Percentiles rank a stretch among this genome's conserved stretches.
Conservation (phyloP, 1,140 invertebrate species). For the Drosophila saltans region DNA sequence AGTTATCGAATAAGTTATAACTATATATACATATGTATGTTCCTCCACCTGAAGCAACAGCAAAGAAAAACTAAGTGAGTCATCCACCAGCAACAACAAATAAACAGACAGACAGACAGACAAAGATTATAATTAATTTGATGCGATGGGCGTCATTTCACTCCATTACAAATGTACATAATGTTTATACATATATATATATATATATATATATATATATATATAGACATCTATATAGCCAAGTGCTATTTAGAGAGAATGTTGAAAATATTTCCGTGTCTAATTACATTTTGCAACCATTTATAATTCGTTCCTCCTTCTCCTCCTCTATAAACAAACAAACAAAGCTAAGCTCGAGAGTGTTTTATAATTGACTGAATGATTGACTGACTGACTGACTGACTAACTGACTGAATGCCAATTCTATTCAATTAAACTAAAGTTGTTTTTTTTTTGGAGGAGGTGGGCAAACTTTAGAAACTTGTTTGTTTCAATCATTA, state of each 20-base stretch:
- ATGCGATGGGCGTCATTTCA: neutral
- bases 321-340: too few relatives aligned
- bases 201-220: neutral
- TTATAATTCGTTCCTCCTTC: too few relatives aligned
- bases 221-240: neutral
- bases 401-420: neutral
- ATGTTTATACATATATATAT: neutral
- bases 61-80: constrained; percentile 4
- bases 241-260: constrained; percentile 14
- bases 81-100: constrained; percentile 10
- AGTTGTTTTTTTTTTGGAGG: neutral
- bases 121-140: constrained; percentile 8
- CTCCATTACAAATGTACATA: neutral
- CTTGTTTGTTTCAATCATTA: too few relatives aligned
- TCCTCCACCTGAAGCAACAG: constrained; percentile 23
- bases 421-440: too few relatives aligned
- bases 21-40: too few relatives aligned
- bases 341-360: neutral
- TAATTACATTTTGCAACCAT: constrained; percentile 43
- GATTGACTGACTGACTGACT: neutral
- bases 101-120: neutral
- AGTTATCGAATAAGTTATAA: neutral
- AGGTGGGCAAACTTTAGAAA: too few relatives aligned
- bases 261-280: constrained; percentile 42
- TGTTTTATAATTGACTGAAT: constrained; percentile 3